Base-by-base conservation (phyloP, 35 echinoderm and acorn worm species). In the Apostichopus parvimensis region DNA sequence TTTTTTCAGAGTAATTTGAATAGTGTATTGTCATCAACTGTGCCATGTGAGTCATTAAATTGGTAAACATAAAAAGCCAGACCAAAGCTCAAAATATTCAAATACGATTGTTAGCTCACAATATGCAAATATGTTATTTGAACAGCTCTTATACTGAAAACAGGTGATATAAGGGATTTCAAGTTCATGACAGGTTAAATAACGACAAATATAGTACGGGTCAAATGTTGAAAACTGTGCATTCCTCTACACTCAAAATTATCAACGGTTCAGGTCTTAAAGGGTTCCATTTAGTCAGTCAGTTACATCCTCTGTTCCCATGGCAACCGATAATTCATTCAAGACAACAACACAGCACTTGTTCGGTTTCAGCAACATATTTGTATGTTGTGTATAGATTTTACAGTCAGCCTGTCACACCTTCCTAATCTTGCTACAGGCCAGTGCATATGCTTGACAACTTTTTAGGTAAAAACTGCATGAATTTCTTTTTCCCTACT, bases 391-490 rank as follows among this genome's bases (percentile, higher is more conserved):
- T 4, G 34, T 45, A 45, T 4, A 45, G 34, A 45, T 68, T 68
- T 75, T 22, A n/a, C 17, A 75, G 14, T 20, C n/a, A 75, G 21
- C 71, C 17, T 75, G 71, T 75, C 71, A 75, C 34, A 45, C 34
- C 71, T 18, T 61, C 12, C 6, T 18, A 75, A 75, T 75, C 71
- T 75, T 75, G 71, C 71, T 75, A 75, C 71, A 75, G 71, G 71
- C 71, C 71, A 75, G n/a, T 75, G 71, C 14, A 75, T 75, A 75
- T n/a, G 71, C 17, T 75, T 75, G 71, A 22, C 71, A 75, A 75
- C 71, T 18, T 75, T 75, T 7, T 61, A 61, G 8, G 7, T 22
- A 7, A 7, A 4, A 6, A 20, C 20, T 75, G 15, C 71, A 68
- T 68, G 11, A 18, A 11, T 68, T 68, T 68, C 18, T 20, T 18